Base-by-base conservation (phyloP, 2,797 vertebrate species). In the Pseudomugil gertrudae region DNA sequence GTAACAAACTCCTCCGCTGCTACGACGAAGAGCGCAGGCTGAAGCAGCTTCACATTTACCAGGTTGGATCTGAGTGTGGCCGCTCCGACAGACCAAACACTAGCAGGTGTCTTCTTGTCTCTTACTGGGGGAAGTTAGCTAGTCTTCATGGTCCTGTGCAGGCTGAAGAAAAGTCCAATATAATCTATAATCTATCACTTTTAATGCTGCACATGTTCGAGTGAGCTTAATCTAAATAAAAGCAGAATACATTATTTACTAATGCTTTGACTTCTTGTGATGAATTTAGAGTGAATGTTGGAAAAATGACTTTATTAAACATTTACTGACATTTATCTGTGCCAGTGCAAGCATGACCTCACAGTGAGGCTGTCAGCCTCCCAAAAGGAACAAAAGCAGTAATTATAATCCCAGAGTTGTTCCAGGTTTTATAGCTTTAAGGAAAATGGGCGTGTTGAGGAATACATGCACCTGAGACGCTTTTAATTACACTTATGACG, bases 371-470 rank as follows among this genome's bases (percentile, higher is more conserved):
- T 56, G 78, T 85, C 80, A 82, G 78, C 66, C 73, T 81, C 83
- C 88, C 87, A 91, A 89, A 76, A 87, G 80, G 77, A 91, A 72
- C 66, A 76, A 87, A 94, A 93, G 90, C 84, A 91, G 67, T 90
- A 90, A 95, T 95, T 93, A 92, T 45, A 68, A 76, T 67, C 59
- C 63, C 43, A 74, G 87, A 81, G 57, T 65, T 88, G 89, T 84
- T 64, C 63, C 60, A 70, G 69, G 69, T 84, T 81, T 85, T 75
- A 69, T 43, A 63, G 68, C 69, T 72, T 63, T 58, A 57, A 67
- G 76, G 67, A 61, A 69, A 73, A 68, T 53, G 74, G 80, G 74
- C 61, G 70, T 69, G 58, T 33, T 2, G 24, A 74, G 63, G 65
- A 62, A 59, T 47, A 50, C 72, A 53, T 66, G 63, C 23, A 55